These are phyloP conservation scores for Selene dorsalis DNA, from an alignment of 2,797 vertebrate species.

Conservation along the genomic window DNA sequence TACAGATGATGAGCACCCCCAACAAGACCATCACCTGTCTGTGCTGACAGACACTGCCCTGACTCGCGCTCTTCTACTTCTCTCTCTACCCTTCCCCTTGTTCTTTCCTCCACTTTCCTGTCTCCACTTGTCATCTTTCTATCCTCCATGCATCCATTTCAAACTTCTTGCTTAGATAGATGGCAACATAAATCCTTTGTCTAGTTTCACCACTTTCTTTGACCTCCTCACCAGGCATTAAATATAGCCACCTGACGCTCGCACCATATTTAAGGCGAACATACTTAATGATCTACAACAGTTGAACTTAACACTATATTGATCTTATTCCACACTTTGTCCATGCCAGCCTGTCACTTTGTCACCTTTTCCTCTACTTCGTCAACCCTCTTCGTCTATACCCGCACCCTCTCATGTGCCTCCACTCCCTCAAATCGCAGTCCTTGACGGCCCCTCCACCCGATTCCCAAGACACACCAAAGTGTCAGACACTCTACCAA, in stretches of 20 bases:
- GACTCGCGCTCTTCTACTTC: slow-evolving; percentile 64
- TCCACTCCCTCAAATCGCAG: slow-evolving; percentile 24
- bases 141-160: slow-evolving; percentile 48
- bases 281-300: slow-evolving; percentile 50
- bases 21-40: slow-evolving; percentile 61
- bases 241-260: slow-evolving; percentile 52
- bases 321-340: slow-evolving; percentile 49
- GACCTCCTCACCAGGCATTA: slow-evolving; percentile 28
- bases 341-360: slow-evolving; percentile 49
- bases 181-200: slow-evolving; percentile 35
- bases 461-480: slow-evolving; percentile 82
- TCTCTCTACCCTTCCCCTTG: slow-evolving; percentile 47
- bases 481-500: slow-evolving; percentile 89
- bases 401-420: slow-evolving; percentile 51
- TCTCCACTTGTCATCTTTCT: slow-evolving; percentile 39
- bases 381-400: slow-evolving; percentile 39
- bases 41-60: slow-evolving; percentile 72
- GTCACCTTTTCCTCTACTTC: slow-evolving; percentile 44
- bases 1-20: slow-evolving; percentile 85
- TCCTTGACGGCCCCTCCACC: slow-evolving; percentile 41
- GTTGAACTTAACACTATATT: slow-evolving; percentile 32
- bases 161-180: slow-evolving; percentile 41
- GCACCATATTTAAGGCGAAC: slow-evolving; percentile 63
- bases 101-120: slow-evolving; percentile 22
- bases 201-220: slow-evolving; percentile 52